phyloP scores from a whole-genome alignment of 1,140 invertebrate species.

The Plectrocnemia conspersa region DNA sequence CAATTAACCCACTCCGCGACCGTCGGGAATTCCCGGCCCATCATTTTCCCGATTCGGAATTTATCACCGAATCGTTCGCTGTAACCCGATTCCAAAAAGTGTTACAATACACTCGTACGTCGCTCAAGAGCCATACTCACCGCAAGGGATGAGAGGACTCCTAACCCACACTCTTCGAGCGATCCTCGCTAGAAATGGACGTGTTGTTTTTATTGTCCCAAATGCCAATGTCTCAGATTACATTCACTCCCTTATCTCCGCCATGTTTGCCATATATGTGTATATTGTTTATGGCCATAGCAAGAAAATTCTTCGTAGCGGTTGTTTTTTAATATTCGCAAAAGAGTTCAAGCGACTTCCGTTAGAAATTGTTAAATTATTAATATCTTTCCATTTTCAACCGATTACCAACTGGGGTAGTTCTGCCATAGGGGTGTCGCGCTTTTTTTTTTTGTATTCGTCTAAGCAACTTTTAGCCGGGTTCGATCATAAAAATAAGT shows the following conservation, averaged over 20 bases:
- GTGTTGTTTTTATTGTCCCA: slow-evolving; percentile 7
- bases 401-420: slow-evolving; percentile 6
- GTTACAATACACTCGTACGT: slow-evolving; percentile 4
- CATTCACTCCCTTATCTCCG: background rate
- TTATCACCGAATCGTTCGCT: too few species aligned
- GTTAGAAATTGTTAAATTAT: slow-evolving; percentile 16
- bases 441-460: slow-evolving; percentile 26
- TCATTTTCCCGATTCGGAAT: too few species aligned
- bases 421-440: slow-evolving; percentile 1
- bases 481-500: slow-evolving; percentile 31
- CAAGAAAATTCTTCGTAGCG: slow-evolving; percentile 2
- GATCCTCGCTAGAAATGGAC: too few species aligned
- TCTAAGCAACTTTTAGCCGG: slow-evolving; percentile 33
- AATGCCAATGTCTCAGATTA: slow-evolving; percentile 9
- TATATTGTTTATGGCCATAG: slow-evolving; percentile 1
- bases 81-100: slow-evolving; percentile 12
- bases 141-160: too few species aligned
- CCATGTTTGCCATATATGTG: background rate
- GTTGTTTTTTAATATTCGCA: slow-evolving; percentile 16
- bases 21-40: too few species aligned
- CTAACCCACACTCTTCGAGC: background rate
- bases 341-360: background rate
- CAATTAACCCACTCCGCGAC: too few species aligned
- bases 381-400: slow-evolving; percentile 19
- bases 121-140: too few species aligned